These are phyloP conservation scores for Sarcophilus harrisii DNA, from an alignment of 2,797 vertebrate species.

Conservation along the genomic window DNA sequence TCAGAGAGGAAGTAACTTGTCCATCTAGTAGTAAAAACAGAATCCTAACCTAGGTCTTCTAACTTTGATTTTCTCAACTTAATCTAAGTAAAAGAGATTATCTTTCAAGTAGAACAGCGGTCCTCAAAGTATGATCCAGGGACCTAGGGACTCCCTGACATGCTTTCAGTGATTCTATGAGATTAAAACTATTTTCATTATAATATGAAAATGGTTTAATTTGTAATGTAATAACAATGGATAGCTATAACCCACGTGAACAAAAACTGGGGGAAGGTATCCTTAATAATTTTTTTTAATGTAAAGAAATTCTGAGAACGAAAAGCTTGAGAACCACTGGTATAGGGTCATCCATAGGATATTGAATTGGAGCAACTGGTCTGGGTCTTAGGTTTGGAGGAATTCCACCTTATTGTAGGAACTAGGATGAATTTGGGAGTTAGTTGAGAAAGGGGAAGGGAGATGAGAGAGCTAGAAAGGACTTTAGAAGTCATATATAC, in stretches of 20 bases:
- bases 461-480: background rate
- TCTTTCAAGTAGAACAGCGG: background rate
- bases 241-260: background rate
- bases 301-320: background rate
- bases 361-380: background rate
- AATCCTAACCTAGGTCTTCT: background rate
- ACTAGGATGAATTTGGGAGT: background rate
- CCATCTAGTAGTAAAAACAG: background rate
- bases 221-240: background rate
- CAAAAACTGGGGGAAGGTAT: background rate
- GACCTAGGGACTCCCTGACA: background rate
- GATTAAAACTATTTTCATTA: background rate
- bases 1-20: background rate
- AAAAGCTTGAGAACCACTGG: background rate
- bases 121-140: background rate
- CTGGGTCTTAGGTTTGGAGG: background rate
- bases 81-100: background rate
- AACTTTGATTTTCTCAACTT: background rate
- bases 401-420: background rate
- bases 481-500: background rate
- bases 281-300: background rate
- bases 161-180: background rate
- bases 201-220: background rate
- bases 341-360: background rate
- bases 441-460: background rate